A percentile compares a stretch with the other conserved stretches of the same genome.
Evolutionary conservation across 2,113 vertebrate species (phyloP).

Genomic region (Hystrix brachyura): DNA sequence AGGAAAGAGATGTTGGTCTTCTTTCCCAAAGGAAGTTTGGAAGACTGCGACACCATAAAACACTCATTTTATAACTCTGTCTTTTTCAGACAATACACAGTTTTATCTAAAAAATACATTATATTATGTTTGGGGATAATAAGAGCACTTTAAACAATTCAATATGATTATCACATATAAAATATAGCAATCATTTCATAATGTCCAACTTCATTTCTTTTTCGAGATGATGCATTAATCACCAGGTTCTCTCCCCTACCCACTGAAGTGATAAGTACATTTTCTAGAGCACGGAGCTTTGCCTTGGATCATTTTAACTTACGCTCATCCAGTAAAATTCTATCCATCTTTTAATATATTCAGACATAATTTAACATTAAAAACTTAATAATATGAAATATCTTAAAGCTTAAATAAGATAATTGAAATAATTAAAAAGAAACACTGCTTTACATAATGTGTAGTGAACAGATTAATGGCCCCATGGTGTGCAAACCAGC

Average conservation of each 20-base stretch:
- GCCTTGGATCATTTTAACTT: not conserved
- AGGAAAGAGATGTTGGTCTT: not conserved
- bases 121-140: not conserved
- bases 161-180: not conserved
- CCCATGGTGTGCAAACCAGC: not conserved
- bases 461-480: not conserved
- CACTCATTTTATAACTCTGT: not conserved
- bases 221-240: not conserved
- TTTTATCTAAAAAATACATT: slow-evolving; percentile 13
- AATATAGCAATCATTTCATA: not conserved
- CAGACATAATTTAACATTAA: not conserved
- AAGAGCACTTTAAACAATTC: not conserved
- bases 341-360: not conserved
- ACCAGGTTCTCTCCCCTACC: not conserved
- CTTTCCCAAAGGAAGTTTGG: not conserved
- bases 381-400: not conserved
- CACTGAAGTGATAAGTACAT: not conserved
- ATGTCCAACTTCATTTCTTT: slow-evolving; percentile 3
- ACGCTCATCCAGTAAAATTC: not conserved
- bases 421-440: not conserved
- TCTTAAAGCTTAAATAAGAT: not conserved
- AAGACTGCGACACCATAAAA: not conserved
- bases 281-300: not conserved
- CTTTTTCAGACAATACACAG: not conserved
- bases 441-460: not conserved